phyloP scores from a whole-genome alignment of 1,140 invertebrate genomes.

The Drosophila kikkawai region DNA sequence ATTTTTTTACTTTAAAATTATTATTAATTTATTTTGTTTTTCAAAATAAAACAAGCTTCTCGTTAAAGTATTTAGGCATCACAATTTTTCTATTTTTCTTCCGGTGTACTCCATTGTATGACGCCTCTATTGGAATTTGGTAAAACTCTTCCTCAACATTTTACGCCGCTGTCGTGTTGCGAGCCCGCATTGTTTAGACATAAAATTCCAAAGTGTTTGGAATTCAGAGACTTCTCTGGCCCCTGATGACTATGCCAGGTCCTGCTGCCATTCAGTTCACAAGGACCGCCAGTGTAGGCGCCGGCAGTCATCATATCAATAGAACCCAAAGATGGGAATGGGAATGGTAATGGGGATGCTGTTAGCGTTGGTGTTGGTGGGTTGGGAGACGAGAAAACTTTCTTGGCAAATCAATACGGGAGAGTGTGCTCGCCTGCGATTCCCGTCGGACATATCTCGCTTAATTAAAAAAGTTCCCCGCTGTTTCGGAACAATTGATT shows the following conservation, averaged over 20 bases:
- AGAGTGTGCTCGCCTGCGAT: slow-evolving; percentile 29
- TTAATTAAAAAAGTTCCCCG: slow-evolving; percentile 78
- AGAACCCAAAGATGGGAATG: slow-evolving; percentile 16
- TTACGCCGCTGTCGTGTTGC: slow-evolving; percentile 70
- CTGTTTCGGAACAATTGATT: slow-evolving; percentile 67
- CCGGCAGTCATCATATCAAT: slow-evolving; percentile 25
- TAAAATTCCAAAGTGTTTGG: slow-evolving; percentile 79
- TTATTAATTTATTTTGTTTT: no score
- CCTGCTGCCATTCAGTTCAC: background rate
- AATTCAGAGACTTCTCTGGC: slow-evolving; percentile 57
- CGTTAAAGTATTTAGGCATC: background rate
- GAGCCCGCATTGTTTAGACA: slow-evolving; percentile 72
- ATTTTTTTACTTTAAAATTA: background rate
- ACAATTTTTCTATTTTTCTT: background rate
- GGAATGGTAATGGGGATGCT: background rate
- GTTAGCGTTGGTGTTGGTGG: background rate
- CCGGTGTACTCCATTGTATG: slow-evolving; percentile 2
- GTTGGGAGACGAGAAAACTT: slow-evolving; percentile 15
- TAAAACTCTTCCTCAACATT: slow-evolving; percentile 73
- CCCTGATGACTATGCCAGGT: slow-evolving; percentile 28
- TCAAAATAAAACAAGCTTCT: background rate
- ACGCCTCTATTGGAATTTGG: slow-evolving; percentile 65
- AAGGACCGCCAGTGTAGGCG: background rate
- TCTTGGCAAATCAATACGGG: slow-evolving; percentile 66
- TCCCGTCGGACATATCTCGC: slow-evolving; percentile 54